Evolutionary conservation across 2,888 invertebrate species (phyloP), one percentile per base, ranked within the genome.

Genomic region (Caenorhabditis plicata): DNA sequence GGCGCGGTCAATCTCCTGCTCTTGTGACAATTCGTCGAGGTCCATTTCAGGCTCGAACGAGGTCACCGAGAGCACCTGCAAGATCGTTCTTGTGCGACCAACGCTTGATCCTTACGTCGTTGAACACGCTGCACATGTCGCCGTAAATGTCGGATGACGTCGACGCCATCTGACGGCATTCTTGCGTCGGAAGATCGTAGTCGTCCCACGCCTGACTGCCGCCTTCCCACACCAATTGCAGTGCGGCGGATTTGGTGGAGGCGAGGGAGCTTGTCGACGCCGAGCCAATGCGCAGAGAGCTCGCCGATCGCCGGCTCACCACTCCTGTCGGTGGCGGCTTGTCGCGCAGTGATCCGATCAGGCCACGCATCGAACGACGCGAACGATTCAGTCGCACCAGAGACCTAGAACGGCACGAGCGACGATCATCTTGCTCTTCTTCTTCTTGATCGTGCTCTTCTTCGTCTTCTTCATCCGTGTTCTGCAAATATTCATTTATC

Each of bases 171-270:
- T 50, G 45, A 4, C 61, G 47, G 31, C 35, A 44, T 29, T 27
- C 5, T 13, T 42, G 27, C 7, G 29, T 43, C 8, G 25, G 19
- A 9, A 40, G 46, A 19, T 60, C 71, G 41, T 67, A 72, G 27
- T 72, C 71, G 36, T 72, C 71, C 71, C 71, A 72, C 9, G 50
- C 35, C 7, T 64, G 64, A 36, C 67, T 63, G 20, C 52, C 55
- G 15, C 63, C 66, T 52, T 72, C 71, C 69, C 69, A 72, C 19
- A 72, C 62, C 11, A 72, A 58, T 39, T 51, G 63, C 15, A 71
- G 52, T 4, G 71, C 66, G 2, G 69, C 71, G 2, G 71, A 69
- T 44, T 60, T 57, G 11, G 44, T 58, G 20, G 68, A 65, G 2
- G 19, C 26, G 3, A 4, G 19, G 3, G 4, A 19, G 26, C 19